These are phyloP conservation scores for Tipula lateralis DNA, from an alignment of 2,888 invertebrate species.

Conservation along the genomic window DNA sequence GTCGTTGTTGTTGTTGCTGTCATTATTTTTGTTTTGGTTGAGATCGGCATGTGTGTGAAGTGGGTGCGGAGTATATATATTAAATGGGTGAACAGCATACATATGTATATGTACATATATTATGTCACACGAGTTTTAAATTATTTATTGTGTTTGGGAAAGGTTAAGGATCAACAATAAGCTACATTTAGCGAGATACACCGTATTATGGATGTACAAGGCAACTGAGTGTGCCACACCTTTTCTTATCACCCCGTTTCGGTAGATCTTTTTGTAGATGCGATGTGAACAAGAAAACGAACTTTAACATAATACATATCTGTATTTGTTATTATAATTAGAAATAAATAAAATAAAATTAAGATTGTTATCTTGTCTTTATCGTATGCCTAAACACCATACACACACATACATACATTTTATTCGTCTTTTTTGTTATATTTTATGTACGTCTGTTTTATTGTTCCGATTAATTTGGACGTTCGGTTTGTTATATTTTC, in stretches of 20 bases:
- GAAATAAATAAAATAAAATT: constrained; percentile 5
- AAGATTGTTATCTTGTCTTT: background rate
- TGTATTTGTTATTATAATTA: constrained; percentile 24
- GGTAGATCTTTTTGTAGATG: background rate
- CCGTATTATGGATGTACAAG: too few species aligned
- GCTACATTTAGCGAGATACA: background rate
- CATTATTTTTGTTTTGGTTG: background rate
- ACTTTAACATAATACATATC: too few species aligned
- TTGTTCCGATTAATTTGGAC: constrained; percentile 11
- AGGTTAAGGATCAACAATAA: background rate
- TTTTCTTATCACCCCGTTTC: background rate
- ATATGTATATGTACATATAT: background rate
- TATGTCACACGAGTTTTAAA: background rate
- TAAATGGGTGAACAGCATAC: background rate
- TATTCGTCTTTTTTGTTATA: background rate
- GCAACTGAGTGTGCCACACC: background rate
- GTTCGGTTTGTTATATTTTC: background rate
- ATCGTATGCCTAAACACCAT: too few species aligned
- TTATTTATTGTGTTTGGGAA: background rate
- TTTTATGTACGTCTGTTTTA: background rate
- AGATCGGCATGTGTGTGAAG: background rate
- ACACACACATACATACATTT: background rate
- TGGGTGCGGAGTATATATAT: background rate
- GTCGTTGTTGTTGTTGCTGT: too few species aligned
- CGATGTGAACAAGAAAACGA: background rate